Evolutionary conservation across 2,888 invertebrate genomes (phyloP).

Genomic region (Fragum sueziense): DNA sequence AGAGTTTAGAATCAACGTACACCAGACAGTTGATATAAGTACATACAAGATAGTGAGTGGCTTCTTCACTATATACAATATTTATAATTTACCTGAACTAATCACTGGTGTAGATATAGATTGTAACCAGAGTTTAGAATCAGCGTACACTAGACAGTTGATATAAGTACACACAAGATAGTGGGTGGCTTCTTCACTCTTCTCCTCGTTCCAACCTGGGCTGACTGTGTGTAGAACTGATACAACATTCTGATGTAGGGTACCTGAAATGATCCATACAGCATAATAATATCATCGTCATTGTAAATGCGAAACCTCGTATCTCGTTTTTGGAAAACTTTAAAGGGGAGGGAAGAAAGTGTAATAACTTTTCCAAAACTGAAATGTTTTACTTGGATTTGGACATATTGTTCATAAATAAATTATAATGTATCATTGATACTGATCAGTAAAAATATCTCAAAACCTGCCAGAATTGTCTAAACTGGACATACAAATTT

Average conservation of each 20-base stretch:
- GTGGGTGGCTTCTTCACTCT: conserved; percentile 53
- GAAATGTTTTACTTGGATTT: too few relatives aligned
- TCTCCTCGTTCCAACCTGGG: conserved; percentile 57
- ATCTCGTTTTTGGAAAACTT: too few relatives aligned
- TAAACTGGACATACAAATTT: too few relatives aligned
- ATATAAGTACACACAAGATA: conserved; percentile 63
- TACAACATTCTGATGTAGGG: conserved; percentile 46
- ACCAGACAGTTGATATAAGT: conserved; percentile 64
- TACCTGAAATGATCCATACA: conserved; percentile 43
- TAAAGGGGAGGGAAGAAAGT: too few relatives aligned
- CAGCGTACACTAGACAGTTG: conserved; percentile 62
- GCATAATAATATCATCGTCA: too few relatives aligned
- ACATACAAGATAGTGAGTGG: conserved; percentile 60
- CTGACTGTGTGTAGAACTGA: conserved; percentile 58
- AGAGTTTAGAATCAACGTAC: conserved; percentile 58
- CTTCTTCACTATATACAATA: conserved; percentile 47
- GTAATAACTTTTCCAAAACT: too few relatives aligned
- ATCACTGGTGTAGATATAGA: conserved; percentile 61
- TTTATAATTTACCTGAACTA: conserved; percentile 65
- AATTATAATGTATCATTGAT: too few relatives aligned
- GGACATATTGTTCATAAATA: too few relatives aligned
- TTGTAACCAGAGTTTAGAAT: conserved; percentile 56
- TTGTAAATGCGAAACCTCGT: too few relatives aligned
- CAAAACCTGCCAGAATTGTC: too few relatives aligned
- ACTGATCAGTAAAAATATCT: too few relatives aligned